A percentile compares a stretch with the other conserved stretches of the same genome.
Evolutionary conservation across 2,797 vertebrate species (phyloP).

Genomic region (Lutjanus argentimaculatus): DNA sequence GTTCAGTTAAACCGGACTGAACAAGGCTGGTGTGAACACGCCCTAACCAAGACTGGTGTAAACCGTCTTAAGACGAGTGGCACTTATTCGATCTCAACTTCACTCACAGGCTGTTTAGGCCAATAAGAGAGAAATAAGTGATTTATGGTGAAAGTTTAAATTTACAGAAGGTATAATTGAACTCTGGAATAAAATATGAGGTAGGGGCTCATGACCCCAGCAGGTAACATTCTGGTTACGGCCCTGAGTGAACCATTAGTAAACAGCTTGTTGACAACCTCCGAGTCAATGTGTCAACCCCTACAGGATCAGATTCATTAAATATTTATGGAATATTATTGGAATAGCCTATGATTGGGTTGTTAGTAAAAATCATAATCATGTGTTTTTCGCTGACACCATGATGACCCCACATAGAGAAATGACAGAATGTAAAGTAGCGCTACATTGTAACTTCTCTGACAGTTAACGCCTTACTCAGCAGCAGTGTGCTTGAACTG

Average conservation of each 20-base stretch:
- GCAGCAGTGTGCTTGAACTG: background rate
- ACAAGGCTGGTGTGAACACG: too few species aligned
- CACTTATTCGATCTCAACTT: background rate
- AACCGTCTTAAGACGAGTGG: too few species aligned
- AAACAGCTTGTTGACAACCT: background rate
- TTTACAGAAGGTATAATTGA: background rate
- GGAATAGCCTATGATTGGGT: background rate
- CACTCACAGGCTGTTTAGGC: background rate
- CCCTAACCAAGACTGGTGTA: too few species aligned
- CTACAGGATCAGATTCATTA: too few species aligned
- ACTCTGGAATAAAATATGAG: background rate
- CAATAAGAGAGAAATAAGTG: too few species aligned
- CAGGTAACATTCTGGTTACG: background rate
- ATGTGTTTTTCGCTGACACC: background rate
- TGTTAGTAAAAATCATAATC: background rate
- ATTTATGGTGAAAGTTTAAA: background rate
- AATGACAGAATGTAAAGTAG: too few species aligned
- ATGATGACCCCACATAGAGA: background rate
- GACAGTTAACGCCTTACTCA: background rate
- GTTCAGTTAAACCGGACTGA: too few species aligned
- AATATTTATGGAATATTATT: background rate
- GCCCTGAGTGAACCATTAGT: background rate
- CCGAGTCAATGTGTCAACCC: background rate
- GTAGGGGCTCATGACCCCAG: background rate
- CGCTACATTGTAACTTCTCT: conserved; percentile 14